These are phyloP conservation scores for Todiramphus saurophagus DNA, from an alignment of 2,113 vertebrate species.

Conservation along the genomic window DNA sequence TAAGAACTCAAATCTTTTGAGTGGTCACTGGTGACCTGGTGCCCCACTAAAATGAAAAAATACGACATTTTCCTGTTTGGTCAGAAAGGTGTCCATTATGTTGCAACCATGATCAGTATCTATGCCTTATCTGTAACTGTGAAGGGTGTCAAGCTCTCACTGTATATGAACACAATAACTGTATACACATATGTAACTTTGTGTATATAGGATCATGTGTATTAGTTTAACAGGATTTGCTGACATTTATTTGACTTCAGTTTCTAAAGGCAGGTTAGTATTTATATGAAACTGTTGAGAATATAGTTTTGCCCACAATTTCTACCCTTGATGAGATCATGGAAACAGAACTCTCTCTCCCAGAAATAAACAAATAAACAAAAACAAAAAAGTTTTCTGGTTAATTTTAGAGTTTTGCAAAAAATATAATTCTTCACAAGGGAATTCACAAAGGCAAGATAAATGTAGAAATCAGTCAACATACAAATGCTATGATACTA, in stretches of 20 bases:
- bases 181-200: not conserved
- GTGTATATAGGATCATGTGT: rapidly evolving
- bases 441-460: not conserved
- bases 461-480: not conserved
- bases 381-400: rapidly evolving
- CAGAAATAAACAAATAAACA: not conserved
- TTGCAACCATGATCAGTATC: not conserved
- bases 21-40: not conserved
- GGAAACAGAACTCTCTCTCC: not conserved
- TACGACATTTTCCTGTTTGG: not conserved
- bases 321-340: not conserved
- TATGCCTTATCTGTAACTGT: not conserved
- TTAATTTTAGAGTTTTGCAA: not conserved
- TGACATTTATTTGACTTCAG: not conserved
- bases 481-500: not conserved
- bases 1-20: not conserved
- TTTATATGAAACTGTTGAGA: not conserved
- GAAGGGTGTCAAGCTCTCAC: not conserved
- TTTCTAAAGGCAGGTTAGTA: not conserved
- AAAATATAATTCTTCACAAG: not conserved
- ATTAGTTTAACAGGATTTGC: not conserved
- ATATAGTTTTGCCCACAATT: rapidly evolving
- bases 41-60: not conserved
- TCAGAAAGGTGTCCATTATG: not conserved
- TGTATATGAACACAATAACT: not conserved